Conservation (phyloP, 2,113 vertebrate species). For the Platichthys flesus region DNA sequence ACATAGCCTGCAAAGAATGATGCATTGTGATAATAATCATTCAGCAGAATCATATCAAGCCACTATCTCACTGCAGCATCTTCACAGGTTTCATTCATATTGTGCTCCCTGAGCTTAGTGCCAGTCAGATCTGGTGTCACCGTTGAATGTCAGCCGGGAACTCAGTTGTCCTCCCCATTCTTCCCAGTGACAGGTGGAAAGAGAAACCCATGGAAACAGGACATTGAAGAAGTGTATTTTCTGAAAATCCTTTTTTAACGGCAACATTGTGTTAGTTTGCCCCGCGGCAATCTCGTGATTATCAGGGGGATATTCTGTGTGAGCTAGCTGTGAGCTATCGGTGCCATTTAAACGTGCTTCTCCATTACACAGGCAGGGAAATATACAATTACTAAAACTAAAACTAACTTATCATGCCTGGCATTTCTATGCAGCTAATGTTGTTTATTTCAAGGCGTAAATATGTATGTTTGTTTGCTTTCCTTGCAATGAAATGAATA, state of each 20-base stretch:
- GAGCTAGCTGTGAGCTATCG: slow-evolving; percentile 41
- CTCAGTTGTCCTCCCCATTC: slow-evolving; percentile 65
- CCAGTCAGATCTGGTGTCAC: slow-evolving; percentile 65
- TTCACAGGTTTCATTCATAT: slow-evolving; percentile 28
- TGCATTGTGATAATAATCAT: neutral
- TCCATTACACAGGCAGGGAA: slow-evolving; percentile 39
- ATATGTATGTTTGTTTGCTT: neutral
- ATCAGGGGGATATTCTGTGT: slow-evolving; percentile 56
- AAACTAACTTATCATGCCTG: neutral
- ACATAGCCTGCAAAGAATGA: neutral
- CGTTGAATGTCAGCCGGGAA: slow-evolving; percentile 65
- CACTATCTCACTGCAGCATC: slow-evolving; percentile 15
- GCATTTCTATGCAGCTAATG: neutral
- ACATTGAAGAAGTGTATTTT: slow-evolving; percentile 62
- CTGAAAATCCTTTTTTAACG: slow-evolving; percentile 49
- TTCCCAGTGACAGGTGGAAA: slow-evolving; percentile 74
- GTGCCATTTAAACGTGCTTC: slow-evolving; percentile 57
- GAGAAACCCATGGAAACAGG: slow-evolving; percentile 65
- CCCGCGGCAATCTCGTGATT: slow-evolving; percentile 54
- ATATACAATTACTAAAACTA: slow-evolving; percentile 22
- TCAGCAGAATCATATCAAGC: neutral
- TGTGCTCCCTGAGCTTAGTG: slow-evolving; percentile 31
- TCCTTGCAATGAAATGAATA: neutral
- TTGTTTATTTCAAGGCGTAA: neutral
- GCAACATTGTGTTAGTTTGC: slow-evolving; percentile 60